Conservation (phyloP, 37 sponge, comb jelly and placozoan genomes). For the Aplysina aerophoba region DNA sequence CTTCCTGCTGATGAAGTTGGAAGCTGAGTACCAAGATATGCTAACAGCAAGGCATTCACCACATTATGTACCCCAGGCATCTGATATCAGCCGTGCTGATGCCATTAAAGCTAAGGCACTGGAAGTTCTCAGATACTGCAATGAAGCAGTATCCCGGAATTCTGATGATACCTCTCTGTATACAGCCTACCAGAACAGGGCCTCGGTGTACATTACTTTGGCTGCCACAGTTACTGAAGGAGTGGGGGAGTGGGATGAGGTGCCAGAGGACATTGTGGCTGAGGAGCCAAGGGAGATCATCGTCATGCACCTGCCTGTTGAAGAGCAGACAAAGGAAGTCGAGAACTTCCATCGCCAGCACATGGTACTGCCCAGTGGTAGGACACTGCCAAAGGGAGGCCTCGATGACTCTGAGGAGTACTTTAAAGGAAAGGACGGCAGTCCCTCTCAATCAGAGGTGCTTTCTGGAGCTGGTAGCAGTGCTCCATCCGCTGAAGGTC, state of each 20-base stretch:
- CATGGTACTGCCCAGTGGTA: too few relatives aligned
- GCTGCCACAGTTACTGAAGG: conserved; percentile 12
- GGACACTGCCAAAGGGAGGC: too few relatives aligned
- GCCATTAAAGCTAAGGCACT: conserved; percentile 42
- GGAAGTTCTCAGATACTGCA: conserved; percentile 54
- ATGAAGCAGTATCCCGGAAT: conserved; percentile 60
- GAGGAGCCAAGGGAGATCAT: neutral
- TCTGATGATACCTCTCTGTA: conserved; percentile 39
- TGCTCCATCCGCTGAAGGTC: neutral
- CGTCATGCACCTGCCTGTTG: neutral
- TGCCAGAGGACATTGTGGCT: conserved; percentile 18
- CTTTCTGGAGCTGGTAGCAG: too few relatives aligned
- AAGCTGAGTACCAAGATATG: too few relatives aligned
- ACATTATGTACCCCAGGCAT: too few relatives aligned
- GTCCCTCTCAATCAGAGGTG: too few relatives aligned
- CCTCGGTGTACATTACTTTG: conserved; percentile 65
- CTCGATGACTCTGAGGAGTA: too few relatives aligned
- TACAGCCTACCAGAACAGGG: conserved; percentile 74
- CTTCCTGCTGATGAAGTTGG: too few relatives aligned
- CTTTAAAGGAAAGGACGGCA: too few relatives aligned
- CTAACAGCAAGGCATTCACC: too few relatives aligned
- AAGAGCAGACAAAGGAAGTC: neutral
- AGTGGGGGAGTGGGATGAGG: conserved; percentile 32
- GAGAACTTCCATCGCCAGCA: too few relatives aligned
- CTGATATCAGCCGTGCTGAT: too few relatives aligned